These are phyloP conservation scores for Ictalurus punctatus DNA, from an alignment of 2,113 vertebrate species.

Conservation along the genomic window DNA sequence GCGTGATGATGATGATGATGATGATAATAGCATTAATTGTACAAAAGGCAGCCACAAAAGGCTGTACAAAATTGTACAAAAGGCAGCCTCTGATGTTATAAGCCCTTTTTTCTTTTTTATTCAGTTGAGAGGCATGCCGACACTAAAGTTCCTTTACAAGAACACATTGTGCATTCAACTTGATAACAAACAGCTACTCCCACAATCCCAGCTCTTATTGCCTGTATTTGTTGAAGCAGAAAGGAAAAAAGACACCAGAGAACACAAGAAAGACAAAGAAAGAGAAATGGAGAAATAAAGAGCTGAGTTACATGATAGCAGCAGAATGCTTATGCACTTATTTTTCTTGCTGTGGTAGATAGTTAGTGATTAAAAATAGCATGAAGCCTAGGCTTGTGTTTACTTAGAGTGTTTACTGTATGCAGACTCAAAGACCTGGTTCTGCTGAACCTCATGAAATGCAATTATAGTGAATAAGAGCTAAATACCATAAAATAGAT, in stretches of 20 bases:
- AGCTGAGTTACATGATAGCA: background rate
- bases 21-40: too few species aligned
- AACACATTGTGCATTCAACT: background rate
- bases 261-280: background rate
- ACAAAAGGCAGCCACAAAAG: too few species aligned
- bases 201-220: slow-evolving; percentile 16
- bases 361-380: background rate
- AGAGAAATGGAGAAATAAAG: background rate
- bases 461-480: background rate
- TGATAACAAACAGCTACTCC: slow-evolving; percentile 17
- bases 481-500: background rate
- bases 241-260: slow-evolving; percentile 25
- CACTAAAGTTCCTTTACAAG: slow-evolving; percentile 12
- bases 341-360: background rate
- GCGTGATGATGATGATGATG: too few species aligned
- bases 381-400: background rate
- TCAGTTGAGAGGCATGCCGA: background rate
- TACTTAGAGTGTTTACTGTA: background rate
- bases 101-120: background rate
- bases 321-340: background rate
- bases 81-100: too few species aligned
- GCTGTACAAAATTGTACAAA: too few species aligned
- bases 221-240: slow-evolving; percentile 27
- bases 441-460: background rate
- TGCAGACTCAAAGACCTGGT: background rate